Percentiles rank a stretch among this genome's conserved stretches.
These are phyloP conservation scores for Pipistrellus pygmaeus DNA, from an alignment of 2,797 vertebrate genomes.

Conservation along the genomic window DNA sequence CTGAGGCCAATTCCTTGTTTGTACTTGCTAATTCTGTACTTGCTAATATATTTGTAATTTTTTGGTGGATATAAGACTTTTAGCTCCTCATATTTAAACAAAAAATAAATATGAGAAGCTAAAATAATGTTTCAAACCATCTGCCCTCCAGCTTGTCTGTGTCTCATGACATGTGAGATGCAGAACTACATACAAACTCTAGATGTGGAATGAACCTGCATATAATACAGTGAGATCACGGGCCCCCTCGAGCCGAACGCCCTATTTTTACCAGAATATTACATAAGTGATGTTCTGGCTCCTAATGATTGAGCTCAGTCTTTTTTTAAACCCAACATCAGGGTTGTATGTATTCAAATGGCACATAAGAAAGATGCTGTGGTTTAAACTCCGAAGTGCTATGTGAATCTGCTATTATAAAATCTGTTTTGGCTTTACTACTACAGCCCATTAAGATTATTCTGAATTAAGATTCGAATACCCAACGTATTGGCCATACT, in stretches of 20 bases:
- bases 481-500: neutral
- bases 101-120: too few species aligned
- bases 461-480: conserved; percentile 39
- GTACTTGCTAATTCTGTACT: neutral
- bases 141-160: too few species aligned
- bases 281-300: neutral
- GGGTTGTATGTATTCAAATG: conserved; percentile 7
- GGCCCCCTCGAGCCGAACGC: neutral
- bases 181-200: too few species aligned
- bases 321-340: conserved; percentile 39
- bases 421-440: neutral
- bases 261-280: neutral
- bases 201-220: neutral
- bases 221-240: neutral
- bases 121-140: too few species aligned
- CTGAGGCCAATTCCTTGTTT: neutral
- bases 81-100: neutral
- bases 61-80: neutral
- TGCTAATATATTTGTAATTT: neutral
- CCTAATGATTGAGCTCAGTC: neutral
- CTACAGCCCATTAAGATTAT: neutral
- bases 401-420: neutral
- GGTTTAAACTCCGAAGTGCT: conserved; percentile 6
- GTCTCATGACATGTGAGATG: too few species aligned
- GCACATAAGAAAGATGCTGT: neutral